These are phyloP conservation scores for Stramonita haemastoma DNA, from an alignment of 2,888 invertebrate species.

Conservation along the genomic window DNA sequence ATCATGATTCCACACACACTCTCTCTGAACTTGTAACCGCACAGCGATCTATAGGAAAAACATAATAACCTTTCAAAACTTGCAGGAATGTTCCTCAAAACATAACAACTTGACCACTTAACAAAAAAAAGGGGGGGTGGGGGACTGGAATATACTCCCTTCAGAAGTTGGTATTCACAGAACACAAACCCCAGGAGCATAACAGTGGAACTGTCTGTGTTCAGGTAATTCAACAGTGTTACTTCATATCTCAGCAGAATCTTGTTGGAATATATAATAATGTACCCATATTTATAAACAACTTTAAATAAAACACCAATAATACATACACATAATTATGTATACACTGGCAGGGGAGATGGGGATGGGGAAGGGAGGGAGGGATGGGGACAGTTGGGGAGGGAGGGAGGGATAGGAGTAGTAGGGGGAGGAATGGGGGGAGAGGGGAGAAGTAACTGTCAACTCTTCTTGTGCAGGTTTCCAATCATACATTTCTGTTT, in stretches of 20 bases:
- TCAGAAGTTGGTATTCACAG: not conserved
- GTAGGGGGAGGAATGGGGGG: no score
- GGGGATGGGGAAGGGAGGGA: no score
- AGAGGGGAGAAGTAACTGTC: no score
- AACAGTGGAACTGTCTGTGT: not conserved
- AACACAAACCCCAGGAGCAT: not conserved
- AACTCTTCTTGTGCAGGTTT: no score
- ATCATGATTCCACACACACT: not conserved
- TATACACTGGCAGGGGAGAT: no score
- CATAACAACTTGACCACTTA: not conserved
- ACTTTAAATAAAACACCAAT: no score
- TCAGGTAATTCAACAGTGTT: not conserved
- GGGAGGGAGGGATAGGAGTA: not conserved
- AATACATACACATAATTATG: no score
- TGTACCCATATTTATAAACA: no score
- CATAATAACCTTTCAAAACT: not conserved
- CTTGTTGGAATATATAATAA: not conserved
- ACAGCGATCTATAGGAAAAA: slow-evolving; percentile 5
- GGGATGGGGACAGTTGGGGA: not conserved
- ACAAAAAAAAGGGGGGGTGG: not conserved
- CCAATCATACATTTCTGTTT: no score
- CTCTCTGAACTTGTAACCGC: not conserved
- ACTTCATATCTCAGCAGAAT: not conserved
- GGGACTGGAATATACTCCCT: not conserved
- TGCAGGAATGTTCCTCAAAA: slow-evolving; percentile 20